These are phyloP conservation scores for Azemiops feae DNA, from an alignment of 2,113 vertebrate genomes.

Conservation along the genomic window DNA sequence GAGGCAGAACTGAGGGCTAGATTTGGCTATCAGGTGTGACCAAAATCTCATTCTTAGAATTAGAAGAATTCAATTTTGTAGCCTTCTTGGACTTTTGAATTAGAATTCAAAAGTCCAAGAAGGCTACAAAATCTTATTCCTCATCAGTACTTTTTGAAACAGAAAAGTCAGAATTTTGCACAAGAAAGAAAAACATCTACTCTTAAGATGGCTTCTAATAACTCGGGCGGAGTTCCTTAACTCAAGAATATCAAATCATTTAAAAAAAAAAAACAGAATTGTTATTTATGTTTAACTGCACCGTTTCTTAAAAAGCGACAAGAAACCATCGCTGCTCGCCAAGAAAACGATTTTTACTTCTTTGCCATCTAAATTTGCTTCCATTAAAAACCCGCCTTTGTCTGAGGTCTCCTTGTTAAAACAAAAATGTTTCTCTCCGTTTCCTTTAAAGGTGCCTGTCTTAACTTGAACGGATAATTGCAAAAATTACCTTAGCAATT, in stretches of 20 bases:
- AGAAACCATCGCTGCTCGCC: constrained; percentile 22
- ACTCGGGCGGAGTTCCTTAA: not conserved
- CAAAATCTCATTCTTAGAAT: no score
- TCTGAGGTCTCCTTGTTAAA: constrained; percentile 13
- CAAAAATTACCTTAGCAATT: constrained; percentile 84
- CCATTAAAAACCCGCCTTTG: constrained; percentile 28
- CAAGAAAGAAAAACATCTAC: not conserved
- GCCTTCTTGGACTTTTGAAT: not conserved
- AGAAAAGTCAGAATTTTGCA: not conserved
- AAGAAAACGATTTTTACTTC: not conserved
- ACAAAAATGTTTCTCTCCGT: constrained; percentile 29
- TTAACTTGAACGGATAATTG: constrained; percentile 48
- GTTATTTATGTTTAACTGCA: constrained; percentile 34
- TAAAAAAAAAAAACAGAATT: not conserved
- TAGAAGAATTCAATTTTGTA: no score
- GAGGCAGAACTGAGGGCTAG: no score
- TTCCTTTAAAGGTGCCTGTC: constrained; percentile 39
- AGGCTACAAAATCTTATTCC: not conserved
- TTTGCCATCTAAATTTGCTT: constrained; percentile 13
- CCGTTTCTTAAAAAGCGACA: constrained; percentile 34
- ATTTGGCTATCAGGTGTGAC: no score
- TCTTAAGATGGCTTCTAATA: not conserved
- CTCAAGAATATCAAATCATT: not conserved
- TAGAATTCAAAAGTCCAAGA: not conserved
- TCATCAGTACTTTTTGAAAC: not conserved